Evolutionary conservation across 2,113 vertebrate genomes (phyloP).

Genomic region (Oreocharis arfaki): DNA sequence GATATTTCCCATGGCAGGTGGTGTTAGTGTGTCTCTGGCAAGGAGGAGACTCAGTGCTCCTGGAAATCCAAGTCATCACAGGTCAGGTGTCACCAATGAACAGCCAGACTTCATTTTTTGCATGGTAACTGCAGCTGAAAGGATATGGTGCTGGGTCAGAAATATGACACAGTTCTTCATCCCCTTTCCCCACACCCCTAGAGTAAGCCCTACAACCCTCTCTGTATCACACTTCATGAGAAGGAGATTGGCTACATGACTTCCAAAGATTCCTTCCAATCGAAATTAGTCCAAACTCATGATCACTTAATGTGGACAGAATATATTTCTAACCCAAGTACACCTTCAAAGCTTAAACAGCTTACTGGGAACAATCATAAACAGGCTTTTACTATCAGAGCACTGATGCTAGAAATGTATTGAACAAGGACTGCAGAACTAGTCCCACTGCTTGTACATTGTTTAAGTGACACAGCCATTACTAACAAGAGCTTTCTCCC

Average conservation of each 20-base stretch:
- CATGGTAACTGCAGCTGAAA: neutral
- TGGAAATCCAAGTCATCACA: neutral
- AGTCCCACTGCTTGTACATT: neutral
- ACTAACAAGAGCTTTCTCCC: neutral
- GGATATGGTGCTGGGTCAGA: neutral
- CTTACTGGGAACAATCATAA: neutral
- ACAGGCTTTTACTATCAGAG: neutral
- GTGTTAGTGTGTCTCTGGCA: conserved; percentile 32
- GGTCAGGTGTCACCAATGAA: conserved; percentile 4
- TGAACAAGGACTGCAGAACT: neutral
- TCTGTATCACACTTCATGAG: neutral
- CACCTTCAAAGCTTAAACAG: neutral
- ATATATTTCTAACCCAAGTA: neutral
- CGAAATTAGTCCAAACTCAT: neutral
- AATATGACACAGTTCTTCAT: neutral
- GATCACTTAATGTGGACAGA: neutral
- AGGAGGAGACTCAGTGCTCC: neutral
- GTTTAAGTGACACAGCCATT: neutral
- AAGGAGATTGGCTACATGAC: neutral
- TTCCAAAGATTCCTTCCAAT: neutral
- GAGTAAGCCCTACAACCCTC: neutral
- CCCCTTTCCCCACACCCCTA: neutral
- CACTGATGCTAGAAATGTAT: neutral
- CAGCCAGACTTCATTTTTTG: neutral
- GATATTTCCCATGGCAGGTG: conserved; percentile 46